Evolutionary conservation across 1,140 invertebrate species (phyloP), one percentile per base, ranked within the genome.

Genomic region (Pseudomyrmex cubaensis): DNA sequence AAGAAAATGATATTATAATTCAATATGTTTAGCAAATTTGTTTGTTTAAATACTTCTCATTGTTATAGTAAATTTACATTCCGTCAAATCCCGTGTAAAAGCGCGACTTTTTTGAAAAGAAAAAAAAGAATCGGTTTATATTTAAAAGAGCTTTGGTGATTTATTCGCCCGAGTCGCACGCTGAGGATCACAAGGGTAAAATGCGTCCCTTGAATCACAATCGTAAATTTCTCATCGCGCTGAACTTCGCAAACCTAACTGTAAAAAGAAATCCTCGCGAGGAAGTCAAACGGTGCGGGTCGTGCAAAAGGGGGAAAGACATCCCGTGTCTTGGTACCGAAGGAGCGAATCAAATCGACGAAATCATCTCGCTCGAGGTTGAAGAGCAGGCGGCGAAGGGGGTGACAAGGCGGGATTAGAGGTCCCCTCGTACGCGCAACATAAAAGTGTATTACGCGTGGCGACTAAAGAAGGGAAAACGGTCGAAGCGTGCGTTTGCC

Each of bases 371-470:
- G 83, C 17, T 52, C 50, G 50, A 52, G 2, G 61, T 13, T 44
- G 35, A n/a, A 17, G 52, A 54, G 54, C 17, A 17, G 35, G 13
- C 50, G 25, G 20, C 35, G 35, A 35, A 35, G 35, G 62, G 22
- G 44, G 56, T 57, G 52, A 50, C 35, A 52, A 25, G 61, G 10
- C 50, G 56, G 61, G 67, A 59, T 22, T 46, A 25, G 83, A 84
- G 62, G 17, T 84, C 75, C 89, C 82, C 62, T 86, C 64, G 57
- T 62, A 75, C 74, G 78, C 67, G 82, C 82, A 82, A 86, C 86
- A 84, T 85, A 89, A 90, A 89, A 90, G 88, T 87, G 83, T 90
- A 90, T 89, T 87, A 88, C 85, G 88, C 48, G 85, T 75, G 46
- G 82, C 67, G 85, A 73, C 57, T 86, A 82, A 80, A 82, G 87